Evolutionary conservation across 92 coral and sea anemone genomes (phyloP), one percentile per base, ranked within the genome.

Genomic region (Epizoanthus stellaris): DNA sequence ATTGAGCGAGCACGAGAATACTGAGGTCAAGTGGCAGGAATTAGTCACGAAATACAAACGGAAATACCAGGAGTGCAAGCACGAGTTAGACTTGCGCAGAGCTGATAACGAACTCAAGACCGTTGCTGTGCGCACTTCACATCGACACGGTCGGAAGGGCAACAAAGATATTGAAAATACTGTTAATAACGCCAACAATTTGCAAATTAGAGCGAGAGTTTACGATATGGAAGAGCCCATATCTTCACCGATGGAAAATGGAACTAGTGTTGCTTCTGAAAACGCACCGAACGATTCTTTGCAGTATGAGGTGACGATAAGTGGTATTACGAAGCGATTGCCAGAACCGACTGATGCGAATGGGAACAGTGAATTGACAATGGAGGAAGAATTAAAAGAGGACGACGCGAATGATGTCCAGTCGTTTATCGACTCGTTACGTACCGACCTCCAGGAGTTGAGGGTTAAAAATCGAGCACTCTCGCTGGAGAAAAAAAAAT

Each of bases 41-140:
- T n/a, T 23, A 4, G 77, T 61, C 89, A 73, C 81, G 39, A 77
- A 73, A 73, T 80, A 64, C 61, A 57, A 67, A 47, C 69, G 86
- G 70, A 57, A 81, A 71, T 85, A 80, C 77, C 87, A 71, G 68
- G 84, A 70, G 84, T 72, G 83, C 45, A 65, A 80, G 74, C 86
- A 40, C 66, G 56, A 66, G 73, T 77, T 63, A 5, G 19, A 63
- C 43, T 79, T 64, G 4, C 17, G 8, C 60, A 5, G 36, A 21
- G 23, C 58, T 62, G 83, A 79, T 42, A 79, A 63, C 25, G 47
- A 79, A n/a, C 19, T 63, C 10, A 6, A 43, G 53, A 38, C 82
- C 4, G 56, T 40, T 39, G 5, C 12, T 15, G 57, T 77, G 60
- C 39, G 30, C 36, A 30, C 36, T 30, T 76, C 56, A 59, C 38